Evolutionary conservation across 2,797 vertebrate genomes (phyloP), one percentile per base, ranked within the genome.

Genomic region (Pristis pectinata): DNA sequence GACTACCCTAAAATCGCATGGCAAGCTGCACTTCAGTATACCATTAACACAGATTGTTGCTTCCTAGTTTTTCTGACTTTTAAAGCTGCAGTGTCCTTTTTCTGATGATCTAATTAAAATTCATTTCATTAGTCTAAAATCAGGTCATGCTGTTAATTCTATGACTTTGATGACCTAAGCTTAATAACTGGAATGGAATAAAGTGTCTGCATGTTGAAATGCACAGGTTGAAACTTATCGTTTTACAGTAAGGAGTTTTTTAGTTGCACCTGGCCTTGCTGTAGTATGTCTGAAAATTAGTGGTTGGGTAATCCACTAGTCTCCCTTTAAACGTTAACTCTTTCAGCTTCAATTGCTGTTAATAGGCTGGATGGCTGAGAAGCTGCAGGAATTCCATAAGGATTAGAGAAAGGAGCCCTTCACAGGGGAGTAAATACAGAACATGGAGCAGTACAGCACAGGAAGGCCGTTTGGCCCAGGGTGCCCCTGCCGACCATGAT

Each of bases 81-180:
- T 94, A 94, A 94, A 94, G 92, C 92, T 94, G 92, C 92, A 94
- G 67, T 94, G 44, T 94, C 92, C 15, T 76, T 72, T 93, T 94
- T 94, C 70, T n/a, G 44, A 74, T 93, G 41, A 94, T 94, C 87
- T 19, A 91, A 37, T 91, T 64, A 24, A 34, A 91, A 59, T 56
- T 87, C 34, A 64, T 91, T 91, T 37, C n/a, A 67, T 67, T 7
- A 41, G 91, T 41, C 64, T 91, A 37, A 91, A 64, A 91, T 91
- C 87, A 41, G 41, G 27, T 91, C 19, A 44, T 67, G 2, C 61
- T 4, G n/a, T 91, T n/a, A 67, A 22, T 64, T 56, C 59, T 67
- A 61, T 61, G 34, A 89, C 89, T 89, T 89, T 15, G 59, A 7
- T 91, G 34, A 91, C 27, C 19, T 67, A 15, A n/a, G n/a, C 19